Evolutionary conservation across 1,140 invertebrate genomes (phyloP), one percentile per base, ranked within the genome.

Genomic region (Listronotus bonariensis): DNA sequence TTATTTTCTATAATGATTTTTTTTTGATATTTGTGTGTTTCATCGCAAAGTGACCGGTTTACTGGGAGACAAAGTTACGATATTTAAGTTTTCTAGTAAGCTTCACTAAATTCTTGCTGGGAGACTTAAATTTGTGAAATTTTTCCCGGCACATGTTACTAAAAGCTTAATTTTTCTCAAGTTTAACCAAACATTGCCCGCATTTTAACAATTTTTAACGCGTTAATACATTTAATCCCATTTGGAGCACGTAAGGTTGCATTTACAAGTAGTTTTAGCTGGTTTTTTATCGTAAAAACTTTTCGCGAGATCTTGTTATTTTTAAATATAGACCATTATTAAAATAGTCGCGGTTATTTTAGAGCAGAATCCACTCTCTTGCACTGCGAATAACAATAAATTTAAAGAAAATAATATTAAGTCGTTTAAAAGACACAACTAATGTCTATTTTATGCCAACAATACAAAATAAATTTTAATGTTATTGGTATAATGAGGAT

Each of bases 211-310:
- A 45, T 58, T 55, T 54, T 55, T 42, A 55, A 40, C 38, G 48
- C 32, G 48, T 51, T 51, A 48, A 36, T 59, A 45, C 42, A 59
- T 48, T 54, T 62, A 53, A 65, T 57, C 43, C 54, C 54, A 57
- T 51, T 65, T 55, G 36, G 40, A 65, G 62, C 62, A 65, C 62
- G 43, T 65, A 65, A 65, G 48, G 54, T 48, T 65, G 54, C 54
- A 65, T 65, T 65, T 65, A 65, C 54, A 32, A 65, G 52, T 55
- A 55, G 53, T 18, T 63, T 54, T 63, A 63, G 61, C 52, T 60
- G 61, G 41, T 38, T 55, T 63, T 63, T 54, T 45, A 42, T 12
- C 40, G 9, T 31, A 48, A 59, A 60, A 36, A 36, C 34, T 15
- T 51, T 59, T 38, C 7, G 10, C 11, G 45, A 20, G 45, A 20